phyloP scores from a whole-genome alignment of 2,888 invertebrate genomes.

The Hesperia comma region DNA sequence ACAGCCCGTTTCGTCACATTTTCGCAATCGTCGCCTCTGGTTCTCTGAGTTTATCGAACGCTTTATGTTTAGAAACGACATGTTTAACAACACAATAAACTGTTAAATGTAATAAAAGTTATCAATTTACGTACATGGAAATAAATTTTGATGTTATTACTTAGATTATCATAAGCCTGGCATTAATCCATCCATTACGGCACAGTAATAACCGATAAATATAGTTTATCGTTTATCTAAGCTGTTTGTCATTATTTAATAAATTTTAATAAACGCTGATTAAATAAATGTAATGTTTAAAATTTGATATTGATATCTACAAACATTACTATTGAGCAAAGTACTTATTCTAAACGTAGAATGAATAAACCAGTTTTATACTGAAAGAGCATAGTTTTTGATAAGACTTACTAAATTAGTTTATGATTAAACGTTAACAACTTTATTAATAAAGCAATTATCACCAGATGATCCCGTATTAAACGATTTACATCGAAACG shows the following conservation, averaged over 20 bases:
- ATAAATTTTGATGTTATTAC: slow-evolving; percentile 22
- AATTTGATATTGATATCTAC: neutral
- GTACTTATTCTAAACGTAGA: no score
- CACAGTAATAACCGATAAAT: slow-evolving; percentile 8
- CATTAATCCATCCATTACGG: slow-evolving; percentile 12
- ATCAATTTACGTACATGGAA: neutral
- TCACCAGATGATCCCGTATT: slow-evolving; percentile 24
- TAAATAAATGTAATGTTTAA: neutral
- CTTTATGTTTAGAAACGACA: slow-evolving; percentile 24
- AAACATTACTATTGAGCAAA: neutral
- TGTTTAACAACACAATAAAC: slow-evolving; percentile 24
- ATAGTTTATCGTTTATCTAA: slow-evolving; percentile 1
- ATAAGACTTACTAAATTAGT: slow-evolving; percentile 15
- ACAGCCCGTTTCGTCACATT: slow-evolving; percentile 38
- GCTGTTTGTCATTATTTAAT: neutral
- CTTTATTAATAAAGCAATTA: slow-evolving; percentile 19
- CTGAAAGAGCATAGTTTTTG: neutral
- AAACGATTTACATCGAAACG: slow-evolving; percentile 2
- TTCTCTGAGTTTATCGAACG: neutral
- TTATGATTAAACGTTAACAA: slow-evolving; percentile 17
- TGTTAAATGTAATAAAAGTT: neutral
- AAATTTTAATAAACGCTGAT: neutral
- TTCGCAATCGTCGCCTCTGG: slow-evolving; percentile 34
- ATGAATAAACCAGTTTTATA: neutral
- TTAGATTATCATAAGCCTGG: slow-evolving; percentile 33